Conservation (phyloP, 2,888 invertebrate genomes). For the Encarsia formosa region DNA sequence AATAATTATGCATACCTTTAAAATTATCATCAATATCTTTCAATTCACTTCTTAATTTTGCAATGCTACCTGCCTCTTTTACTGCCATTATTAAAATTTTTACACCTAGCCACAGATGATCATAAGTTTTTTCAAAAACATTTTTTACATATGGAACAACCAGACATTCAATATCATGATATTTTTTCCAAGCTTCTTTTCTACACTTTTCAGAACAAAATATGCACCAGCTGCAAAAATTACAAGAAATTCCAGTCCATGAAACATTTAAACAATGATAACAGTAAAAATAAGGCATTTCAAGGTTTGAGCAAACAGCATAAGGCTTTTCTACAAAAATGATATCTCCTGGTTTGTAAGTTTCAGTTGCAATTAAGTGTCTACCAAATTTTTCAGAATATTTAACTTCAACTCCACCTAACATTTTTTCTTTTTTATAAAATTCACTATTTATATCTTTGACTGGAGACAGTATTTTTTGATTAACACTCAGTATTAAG, state of each 20-base stretch:
- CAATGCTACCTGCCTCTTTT: background rate
- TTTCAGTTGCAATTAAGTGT: slow-evolving; percentile 59
- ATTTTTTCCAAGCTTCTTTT: background rate
- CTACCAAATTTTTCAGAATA: slow-evolving; percentile 61
- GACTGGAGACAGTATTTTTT: too few species aligned
- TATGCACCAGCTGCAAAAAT: background rate
- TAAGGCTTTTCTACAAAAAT: slow-evolving; percentile 43
- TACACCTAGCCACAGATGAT: background rate
- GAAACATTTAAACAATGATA: background rate
- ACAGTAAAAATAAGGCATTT: slow-evolving; percentile 42
- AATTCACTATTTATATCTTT: too few species aligned
- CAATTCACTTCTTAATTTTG: background rate
- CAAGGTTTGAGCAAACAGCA: slow-evolving; percentile 55
- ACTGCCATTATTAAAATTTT: background rate
- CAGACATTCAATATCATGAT: background rate
- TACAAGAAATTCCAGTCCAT: background rate
- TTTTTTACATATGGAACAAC: background rate
- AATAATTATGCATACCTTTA: background rate
- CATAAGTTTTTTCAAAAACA: background rate
- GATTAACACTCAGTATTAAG: too few species aligned
- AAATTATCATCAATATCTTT: background rate
- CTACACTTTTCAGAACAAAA: background rate
- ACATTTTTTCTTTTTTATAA: too few species aligned
- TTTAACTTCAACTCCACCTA: slow-evolving; percentile 45
- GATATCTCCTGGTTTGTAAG: slow-evolving; percentile 44